Conservation (phyloP, 2,797 vertebrate species). For the Botia almorhae region DNA sequence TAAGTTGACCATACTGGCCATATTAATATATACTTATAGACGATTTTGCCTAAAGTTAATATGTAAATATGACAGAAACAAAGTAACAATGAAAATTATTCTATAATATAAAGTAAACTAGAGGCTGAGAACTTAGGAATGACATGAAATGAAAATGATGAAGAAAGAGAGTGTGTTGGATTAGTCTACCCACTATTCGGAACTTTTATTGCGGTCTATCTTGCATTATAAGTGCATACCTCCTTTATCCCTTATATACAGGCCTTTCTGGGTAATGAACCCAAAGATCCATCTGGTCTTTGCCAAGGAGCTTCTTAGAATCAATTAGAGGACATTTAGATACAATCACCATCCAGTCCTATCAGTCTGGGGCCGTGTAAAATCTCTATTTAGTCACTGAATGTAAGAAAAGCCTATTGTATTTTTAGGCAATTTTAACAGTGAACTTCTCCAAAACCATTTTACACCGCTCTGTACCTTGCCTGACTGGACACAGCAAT, state of each 20-base stretch:
- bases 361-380: slow-evolving; percentile 67
- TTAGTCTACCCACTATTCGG: slow-evolving; percentile 32
- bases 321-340: slow-evolving; percentile 86
- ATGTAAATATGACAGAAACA: neutral
- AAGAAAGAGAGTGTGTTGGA: slow-evolving; percentile 9
- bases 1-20: neutral
- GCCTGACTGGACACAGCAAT: too few species aligned
- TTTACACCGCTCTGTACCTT: too few species aligned
- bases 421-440: too few species aligned
- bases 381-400: slow-evolving; percentile 66
- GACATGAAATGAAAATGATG: slow-evolving; percentile 55
- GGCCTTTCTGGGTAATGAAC: slow-evolving; percentile 82
- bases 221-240: too few species aligned
- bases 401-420: slow-evolving; percentile 20
- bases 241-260: too few species aligned
- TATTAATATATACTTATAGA: neutral
- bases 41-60: neutral
- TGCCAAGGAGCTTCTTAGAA: slow-evolving; percentile 79
- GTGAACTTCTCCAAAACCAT: too few species aligned
- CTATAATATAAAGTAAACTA: slow-evolving; percentile 19
- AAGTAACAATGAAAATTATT: neutral
- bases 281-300: slow-evolving; percentile 79
- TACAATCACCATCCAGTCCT: slow-evolving; percentile 82
- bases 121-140: slow-evolving; percentile 24
- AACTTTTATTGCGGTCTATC: slow-evolving; percentile 56